A percentile compares a stretch with the other conserved stretches of the same genome.
Evolutionary conservation across 2,797 vertebrate species (phyloP).

Genomic region (Anguilla obscura): DNA sequence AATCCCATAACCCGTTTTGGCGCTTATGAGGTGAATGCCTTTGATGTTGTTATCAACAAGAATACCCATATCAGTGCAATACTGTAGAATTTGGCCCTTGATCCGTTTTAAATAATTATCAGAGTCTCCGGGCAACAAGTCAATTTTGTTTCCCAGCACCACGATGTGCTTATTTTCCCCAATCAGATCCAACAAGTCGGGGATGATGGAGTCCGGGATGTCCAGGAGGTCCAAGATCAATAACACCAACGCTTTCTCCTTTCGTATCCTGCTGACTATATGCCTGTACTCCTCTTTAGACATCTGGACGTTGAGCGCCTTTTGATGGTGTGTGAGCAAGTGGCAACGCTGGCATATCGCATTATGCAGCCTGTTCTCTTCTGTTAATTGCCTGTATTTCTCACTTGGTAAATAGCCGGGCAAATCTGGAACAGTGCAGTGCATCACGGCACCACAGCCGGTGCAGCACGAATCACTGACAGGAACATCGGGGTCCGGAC

Average conservation of each 20-base stretch:
- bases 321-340: constrained; percentile 75
- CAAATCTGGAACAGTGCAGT: constrained; percentile 65
- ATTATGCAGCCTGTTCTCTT: constrained; percentile 49
- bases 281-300: constrained; percentile 69
- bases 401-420: constrained; percentile 84
- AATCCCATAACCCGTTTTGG: constrained; percentile 88
- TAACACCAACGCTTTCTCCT: constrained; percentile 76
- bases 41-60: constrained; percentile 46
- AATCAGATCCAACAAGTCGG: constrained; percentile 66
- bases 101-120: constrained; percentile 75
- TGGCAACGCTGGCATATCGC: constrained; percentile 85
- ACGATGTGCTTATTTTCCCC: constrained; percentile 73
- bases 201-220: constrained; percentile 78
- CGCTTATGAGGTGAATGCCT: constrained; percentile 86
- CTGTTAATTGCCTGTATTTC: constrained; percentile 68
- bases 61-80: constrained; percentile 70
- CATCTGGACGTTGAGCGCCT: constrained; percentile 70
- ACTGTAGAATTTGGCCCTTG: constrained; percentile 59
- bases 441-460: constrained; percentile 85
- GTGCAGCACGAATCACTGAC: constrained; percentile 72
- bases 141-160: constrained; percentile 87
- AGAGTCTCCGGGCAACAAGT: constrained; percentile 78
- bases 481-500: constrained; percentile 61
- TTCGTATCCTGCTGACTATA: constrained; percentile 64
- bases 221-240: constrained; percentile 84